These are phyloP conservation scores for Protobothrops flavoviridis DNA, from an alignment of 2,113 vertebrate genomes.

Conservation along the genomic window DNA sequence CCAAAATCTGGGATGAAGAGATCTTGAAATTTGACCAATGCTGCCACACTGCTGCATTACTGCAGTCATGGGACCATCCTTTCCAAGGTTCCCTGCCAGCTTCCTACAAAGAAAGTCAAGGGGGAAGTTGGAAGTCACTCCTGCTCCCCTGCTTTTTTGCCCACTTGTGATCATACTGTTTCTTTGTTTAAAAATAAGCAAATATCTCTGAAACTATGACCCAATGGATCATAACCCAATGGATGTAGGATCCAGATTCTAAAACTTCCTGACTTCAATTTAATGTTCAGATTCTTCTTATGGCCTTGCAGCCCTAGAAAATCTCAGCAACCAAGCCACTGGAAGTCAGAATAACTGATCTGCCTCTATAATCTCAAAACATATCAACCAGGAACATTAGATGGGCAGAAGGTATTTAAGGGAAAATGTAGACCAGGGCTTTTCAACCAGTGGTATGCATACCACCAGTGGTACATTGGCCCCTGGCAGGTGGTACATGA, in stretches of 20 bases:
- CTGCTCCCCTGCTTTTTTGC: neutral
- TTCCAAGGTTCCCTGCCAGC: neutral
- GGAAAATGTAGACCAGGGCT: neutral
- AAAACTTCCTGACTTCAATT: neutral
- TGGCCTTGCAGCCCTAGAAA: too few species aligned
- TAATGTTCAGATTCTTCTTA: neutral
- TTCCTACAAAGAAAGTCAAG: neutral
- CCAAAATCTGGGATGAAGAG: neutral
- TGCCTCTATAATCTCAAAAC: neutral
- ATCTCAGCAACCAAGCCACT: neutral
- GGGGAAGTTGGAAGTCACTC: neutral
- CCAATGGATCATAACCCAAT: neutral
- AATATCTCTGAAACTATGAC: neutral
- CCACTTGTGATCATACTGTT: neutral
- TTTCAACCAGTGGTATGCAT: too few species aligned
- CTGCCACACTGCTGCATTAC: neutral
- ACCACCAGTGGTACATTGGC: too few species aligned
- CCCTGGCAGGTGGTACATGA: too few species aligned
- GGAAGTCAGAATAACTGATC: neutral
- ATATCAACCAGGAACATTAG: neutral
- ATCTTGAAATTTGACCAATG: neutral
- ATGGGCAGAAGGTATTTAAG: neutral
- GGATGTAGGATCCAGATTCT: neutral
- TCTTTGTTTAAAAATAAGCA: neutral
- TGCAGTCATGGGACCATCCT: neutral